Conservation (phyloP, 2,797 vertebrate genomes). For the Epinephelus coioides region DNA sequence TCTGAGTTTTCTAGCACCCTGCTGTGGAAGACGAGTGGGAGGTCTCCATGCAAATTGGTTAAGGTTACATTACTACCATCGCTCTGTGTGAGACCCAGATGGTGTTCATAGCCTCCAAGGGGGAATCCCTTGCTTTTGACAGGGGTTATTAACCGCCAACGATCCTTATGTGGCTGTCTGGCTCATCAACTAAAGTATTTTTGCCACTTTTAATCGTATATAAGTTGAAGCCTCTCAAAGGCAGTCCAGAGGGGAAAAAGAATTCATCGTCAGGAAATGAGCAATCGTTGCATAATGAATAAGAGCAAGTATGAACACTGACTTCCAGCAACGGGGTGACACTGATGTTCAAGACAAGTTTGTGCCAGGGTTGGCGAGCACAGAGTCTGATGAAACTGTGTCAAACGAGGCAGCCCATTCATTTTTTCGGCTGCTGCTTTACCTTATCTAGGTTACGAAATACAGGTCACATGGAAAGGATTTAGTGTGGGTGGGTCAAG, state of each 20-base stretch:
- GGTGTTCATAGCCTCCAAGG: slow-evolving; percentile 26
- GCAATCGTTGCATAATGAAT: background rate
- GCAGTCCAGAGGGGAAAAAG: background rate
- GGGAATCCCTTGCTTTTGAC: slow-evolving; percentile 49
- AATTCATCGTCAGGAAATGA: background rate
- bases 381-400: slow-evolving; percentile 3
- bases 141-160: slow-evolving; percentile 23
- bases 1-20: slow-evolving; percentile 41
- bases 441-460: slow-evolving; percentile 9
- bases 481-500: slow-evolving; percentile 20
- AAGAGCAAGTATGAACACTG: background rate
- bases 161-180: slow-evolving; percentile 1
- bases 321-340: background rate
- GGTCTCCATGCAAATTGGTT: slow-evolving; percentile 44
- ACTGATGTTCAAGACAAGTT: background rate
- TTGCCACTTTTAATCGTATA: background rate
- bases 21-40: slow-evolving; percentile 52
- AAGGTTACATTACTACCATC: slow-evolving; percentile 23
- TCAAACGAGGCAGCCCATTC: background rate
- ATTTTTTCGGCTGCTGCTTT: slow-evolving; percentile 15
- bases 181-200: background rate
- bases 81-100: slow-evolving; percentile 31
- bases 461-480: slow-evolving; percentile 43
- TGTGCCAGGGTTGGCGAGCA: background rate
- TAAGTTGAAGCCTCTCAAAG: background rate